Percentiles rank a stretch among this genome's conserved stretches.
phyloP scores from a whole-genome alignment of 2,113 vertebrate genomes.

The Cyphomyrus plagiostoma region DNA sequence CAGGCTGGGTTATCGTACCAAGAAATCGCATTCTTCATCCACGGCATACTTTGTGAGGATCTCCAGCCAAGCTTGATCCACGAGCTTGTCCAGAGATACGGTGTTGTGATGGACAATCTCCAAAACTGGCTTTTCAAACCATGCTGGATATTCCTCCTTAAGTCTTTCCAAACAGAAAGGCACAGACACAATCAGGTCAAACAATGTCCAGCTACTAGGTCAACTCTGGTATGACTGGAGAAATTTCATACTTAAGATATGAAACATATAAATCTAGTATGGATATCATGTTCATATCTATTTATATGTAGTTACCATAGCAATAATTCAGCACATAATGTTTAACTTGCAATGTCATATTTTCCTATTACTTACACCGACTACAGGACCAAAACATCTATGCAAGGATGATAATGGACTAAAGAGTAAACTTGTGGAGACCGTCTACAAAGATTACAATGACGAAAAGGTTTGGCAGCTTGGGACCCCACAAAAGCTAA shows the following conservation, averaged over 20 bases:
- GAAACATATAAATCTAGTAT: neutral
- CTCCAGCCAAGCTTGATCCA: slow-evolving; percentile 90
- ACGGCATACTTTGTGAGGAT: slow-evolving; percentile 96
- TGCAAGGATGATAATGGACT: neutral
- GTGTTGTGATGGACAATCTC: slow-evolving; percentile 98
- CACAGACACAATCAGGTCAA: neutral
- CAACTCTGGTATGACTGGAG: neutral
- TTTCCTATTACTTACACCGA: neutral
- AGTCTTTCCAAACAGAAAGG: slow-evolving; percentile 57
- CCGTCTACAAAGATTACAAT: neutral
- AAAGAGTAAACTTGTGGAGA: neutral
- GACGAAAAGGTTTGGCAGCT: neutral
- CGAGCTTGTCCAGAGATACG: slow-evolving; percentile 87
- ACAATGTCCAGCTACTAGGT: neutral
- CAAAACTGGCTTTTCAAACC: slow-evolving; percentile 94
- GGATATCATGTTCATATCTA: neutral
- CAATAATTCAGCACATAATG: neutral
- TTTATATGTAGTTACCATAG: neutral
- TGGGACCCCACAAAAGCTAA: neutral
- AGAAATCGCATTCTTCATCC: slow-evolving; percentile 90
- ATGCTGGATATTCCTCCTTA: slow-evolving; percentile 88
- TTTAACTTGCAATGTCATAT: neutral
- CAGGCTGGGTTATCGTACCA: slow-evolving; percentile 61
- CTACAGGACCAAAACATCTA: neutral
- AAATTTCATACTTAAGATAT: neutral